phyloP scores from a whole-genome alignment of 2,797 vertebrate genomes.

The Meriones psammophilus region DNA sequence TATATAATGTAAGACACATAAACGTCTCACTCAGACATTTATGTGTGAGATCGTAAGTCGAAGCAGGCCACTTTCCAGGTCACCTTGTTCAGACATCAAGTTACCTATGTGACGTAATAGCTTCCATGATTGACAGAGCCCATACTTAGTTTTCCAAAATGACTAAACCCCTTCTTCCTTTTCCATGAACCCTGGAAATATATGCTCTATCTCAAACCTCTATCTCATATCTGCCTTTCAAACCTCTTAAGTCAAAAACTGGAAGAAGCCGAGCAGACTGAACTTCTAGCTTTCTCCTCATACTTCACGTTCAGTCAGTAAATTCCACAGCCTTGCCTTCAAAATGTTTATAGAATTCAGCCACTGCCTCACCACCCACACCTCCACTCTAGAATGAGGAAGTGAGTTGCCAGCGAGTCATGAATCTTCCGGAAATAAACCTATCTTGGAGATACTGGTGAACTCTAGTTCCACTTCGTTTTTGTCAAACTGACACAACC shows the following conservation, averaged over 20 bases:
- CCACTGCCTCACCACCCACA: background rate
- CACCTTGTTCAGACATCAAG: background rate
- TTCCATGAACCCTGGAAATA: background rate
- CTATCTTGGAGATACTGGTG: background rate
- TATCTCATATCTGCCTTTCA: background rate
- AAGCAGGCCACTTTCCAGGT: background rate
- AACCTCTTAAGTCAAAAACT: conserved; percentile 18
- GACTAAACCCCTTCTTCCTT: background rate
- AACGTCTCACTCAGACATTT: background rate
- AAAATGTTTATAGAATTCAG: conserved; percentile 36
- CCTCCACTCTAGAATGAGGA: background rate
- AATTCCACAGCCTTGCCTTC: background rate
- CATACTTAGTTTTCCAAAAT: background rate
- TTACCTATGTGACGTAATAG: background rate
- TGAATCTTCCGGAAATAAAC: background rate
- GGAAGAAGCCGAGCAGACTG: background rate
- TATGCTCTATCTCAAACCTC: background rate
- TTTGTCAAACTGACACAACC: background rate
- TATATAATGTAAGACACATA: no score
- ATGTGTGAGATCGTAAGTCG: background rate
- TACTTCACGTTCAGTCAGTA: background rate
- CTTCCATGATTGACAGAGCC: background rate
- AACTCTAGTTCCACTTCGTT: background rate
- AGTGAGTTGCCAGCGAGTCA: background rate
- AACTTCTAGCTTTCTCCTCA: background rate